Evolutionary conservation across 2,797 vertebrate genomes (phyloP), one percentile per base, ranked within the genome.

Genomic region (Coregonus sp.): DNA sequence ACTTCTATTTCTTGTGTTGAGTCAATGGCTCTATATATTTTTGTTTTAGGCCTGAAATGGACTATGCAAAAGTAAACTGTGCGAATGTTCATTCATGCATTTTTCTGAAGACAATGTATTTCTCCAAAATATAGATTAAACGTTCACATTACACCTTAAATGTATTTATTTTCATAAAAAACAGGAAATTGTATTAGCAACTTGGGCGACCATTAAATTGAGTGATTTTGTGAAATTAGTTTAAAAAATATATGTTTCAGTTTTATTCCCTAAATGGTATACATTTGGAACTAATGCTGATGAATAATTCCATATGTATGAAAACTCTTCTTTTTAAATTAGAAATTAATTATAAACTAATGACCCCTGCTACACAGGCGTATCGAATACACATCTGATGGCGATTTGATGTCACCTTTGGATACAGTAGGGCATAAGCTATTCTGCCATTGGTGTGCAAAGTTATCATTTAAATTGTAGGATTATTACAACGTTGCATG

Each of bases 161-260:
- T 88, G 88, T 89, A 88, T 90, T 89, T 90, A 85, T 91, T 90
- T 88, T 87, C 9, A 82, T 2, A 75, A 76, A 71, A 86, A 85
- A 72, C 74, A 75, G 81, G 86, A 90, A 86, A 87, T 81, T 88
- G 85, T 84, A 40, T 75, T 79, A 85, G 83, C 80, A n/a, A 5
- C 52, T 86, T 0, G 63, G 85, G 82, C 86, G 84, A 88, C 88
- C 50, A 72, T 29, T 31, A 31, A 68, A 68, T 20, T 56, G 12
- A 31, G 25, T 4, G 5, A 54, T 72, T 69, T 7, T 3, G 15
- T 56, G 79, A 87, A 90, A 84, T 79, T n/a, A 74, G 54, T 25
- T 25, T 25, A 25, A 25, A 25, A 25, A 25, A 25, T 25, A 25
- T 25, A 25, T 25, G 25, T 25, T 35, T 69, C 5, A 3, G 6